These are phyloP conservation scores for rat (Rattus norvegicus) DNA, from an alignment of 2,113 vertebrate genomes.

Conservation along the genomic window DNA sequence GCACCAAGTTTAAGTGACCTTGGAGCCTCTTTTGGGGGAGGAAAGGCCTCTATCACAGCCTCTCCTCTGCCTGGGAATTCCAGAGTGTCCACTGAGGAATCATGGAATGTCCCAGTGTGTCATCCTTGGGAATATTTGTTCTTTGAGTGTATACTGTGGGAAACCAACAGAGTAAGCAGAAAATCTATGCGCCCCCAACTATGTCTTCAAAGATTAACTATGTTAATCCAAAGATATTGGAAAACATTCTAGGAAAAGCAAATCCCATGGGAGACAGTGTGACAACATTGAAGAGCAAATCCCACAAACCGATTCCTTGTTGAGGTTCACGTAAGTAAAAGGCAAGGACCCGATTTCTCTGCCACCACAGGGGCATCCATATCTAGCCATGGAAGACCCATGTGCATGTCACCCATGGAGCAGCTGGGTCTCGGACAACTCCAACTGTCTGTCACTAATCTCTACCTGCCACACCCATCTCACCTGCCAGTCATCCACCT, in stretches of 20 bases:
- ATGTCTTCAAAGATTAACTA: background rate
- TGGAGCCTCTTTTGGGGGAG: background rate
- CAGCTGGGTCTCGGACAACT: background rate
- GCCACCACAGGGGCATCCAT: background rate
- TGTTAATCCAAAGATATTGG: background rate
- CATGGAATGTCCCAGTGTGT: background rate
- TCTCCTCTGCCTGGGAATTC: background rate
- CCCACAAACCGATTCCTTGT: no score
- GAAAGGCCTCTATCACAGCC: background rate
- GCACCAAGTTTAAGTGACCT: background rate
- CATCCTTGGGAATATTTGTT: background rate
- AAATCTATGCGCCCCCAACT: background rate
- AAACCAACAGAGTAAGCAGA: background rate
- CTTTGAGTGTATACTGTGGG: background rate
- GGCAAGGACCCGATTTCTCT: background rate
- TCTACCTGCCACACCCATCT: background rate
- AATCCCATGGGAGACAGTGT: fast-evolving
- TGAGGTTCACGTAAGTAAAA: background rate
- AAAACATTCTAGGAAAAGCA: background rate
- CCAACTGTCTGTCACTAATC: background rate
- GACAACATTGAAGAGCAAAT: background rate
- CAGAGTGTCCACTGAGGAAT: background rate
- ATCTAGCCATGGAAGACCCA: background rate
- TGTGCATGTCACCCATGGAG: background rate
- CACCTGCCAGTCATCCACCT: background rate